Base-by-base conservation (phyloP, 1,140 invertebrate genomes). In the Steinernema khuongi region DNA sequence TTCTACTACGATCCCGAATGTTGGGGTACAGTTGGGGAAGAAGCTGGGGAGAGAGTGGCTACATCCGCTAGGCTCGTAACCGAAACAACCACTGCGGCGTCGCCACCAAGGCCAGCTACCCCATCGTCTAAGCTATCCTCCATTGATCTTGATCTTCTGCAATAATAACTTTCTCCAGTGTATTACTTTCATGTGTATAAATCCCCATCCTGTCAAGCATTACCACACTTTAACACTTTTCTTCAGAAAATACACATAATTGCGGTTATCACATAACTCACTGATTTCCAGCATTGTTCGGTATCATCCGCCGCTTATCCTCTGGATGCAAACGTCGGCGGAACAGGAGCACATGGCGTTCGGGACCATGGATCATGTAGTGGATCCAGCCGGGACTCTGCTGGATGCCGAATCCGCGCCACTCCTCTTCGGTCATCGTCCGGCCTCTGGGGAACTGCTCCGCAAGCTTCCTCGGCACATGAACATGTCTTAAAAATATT, bases 301-400 rank as follows among this genome's bases (percentile, higher is more conserved):
- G n/a, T n/a, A n/a, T n/a, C n/a, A n/a, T n/a, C n/a, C n/a, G n/a
- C n/a, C n/a, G n/a, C n/a, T n/a, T n/a, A n/a, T n/a, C n/a, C n/a
- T n/a, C n/a, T n/a, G n/a, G n/a, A n/a, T n/a, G n/a, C n/a, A n/a
- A n/a, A 11, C 74, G 70, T 29, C 76, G 32, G 31, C 76, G 76
- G 70, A 77, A 77, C 14, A 77, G 76, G 32, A 77, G 66, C 2
- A 77, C 76, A 67, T 77, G 76, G 31, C 76, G 74, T 41, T 77
- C 94, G 81, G 94, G 94, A 26, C 90, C 90, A 86, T 97, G 94
- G 80, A 93, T 90, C 94, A 96, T 95, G 82, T 95, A 97, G 87
- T 97, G 94, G 1, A 94, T 89, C 94, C 94, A 97, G 41, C 93
- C 92, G 26, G 92, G 92, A 83, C 93, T 94, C 85, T 96, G 94